These are phyloP conservation scores for Merodon equestris DNA, from an alignment of 2,888 invertebrate genomes.

Conservation along the genomic window DNA sequence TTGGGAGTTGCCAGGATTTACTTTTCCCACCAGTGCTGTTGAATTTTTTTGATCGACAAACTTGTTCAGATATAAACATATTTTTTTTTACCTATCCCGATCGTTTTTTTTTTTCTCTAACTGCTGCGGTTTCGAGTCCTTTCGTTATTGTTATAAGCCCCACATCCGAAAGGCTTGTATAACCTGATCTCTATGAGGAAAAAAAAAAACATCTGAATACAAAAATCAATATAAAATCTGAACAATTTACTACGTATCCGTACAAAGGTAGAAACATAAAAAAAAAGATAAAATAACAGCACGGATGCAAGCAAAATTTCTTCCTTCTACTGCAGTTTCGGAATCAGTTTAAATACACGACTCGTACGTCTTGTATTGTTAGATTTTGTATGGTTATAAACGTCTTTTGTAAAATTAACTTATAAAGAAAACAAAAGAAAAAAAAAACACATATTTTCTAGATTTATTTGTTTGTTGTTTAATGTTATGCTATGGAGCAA, in stretches of 20 bases:
- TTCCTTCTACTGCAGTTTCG: too few species aligned
- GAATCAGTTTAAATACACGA: too few species aligned
- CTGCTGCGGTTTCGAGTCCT: conserved; percentile 58
- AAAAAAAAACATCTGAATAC: conserved; percentile 18
- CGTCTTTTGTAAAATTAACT: conserved; percentile 3
- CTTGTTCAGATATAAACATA: too few species aligned
- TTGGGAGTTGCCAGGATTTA: too few species aligned
- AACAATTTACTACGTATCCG: too few species aligned
- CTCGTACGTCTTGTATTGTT: too few species aligned
- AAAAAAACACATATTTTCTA: conserved; percentile 37
- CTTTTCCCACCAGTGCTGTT: too few species aligned
- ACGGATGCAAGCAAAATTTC: too few species aligned
- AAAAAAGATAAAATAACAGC: too few species aligned
- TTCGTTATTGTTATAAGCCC: conserved; percentile 34
- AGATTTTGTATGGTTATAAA: not conserved
- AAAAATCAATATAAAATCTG: not conserved
- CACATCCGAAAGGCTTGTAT: conserved; percentile 38
- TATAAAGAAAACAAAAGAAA: conserved; percentile 3
- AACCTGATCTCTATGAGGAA: conserved; percentile 64
- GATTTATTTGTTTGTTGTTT: conserved; percentile 43
- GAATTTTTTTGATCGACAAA: too few species aligned
- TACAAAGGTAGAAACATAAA: not conserved
- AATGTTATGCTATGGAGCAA: conserved; percentile 13
- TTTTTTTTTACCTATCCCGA: too few species aligned
- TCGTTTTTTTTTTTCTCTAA: conserved; percentile 43